Evolutionary conservation across 2,113 vertebrate genomes (phyloP), one percentile per base, ranked within the genome.

Genomic region (Tenrec ecaudatus): DNA sequence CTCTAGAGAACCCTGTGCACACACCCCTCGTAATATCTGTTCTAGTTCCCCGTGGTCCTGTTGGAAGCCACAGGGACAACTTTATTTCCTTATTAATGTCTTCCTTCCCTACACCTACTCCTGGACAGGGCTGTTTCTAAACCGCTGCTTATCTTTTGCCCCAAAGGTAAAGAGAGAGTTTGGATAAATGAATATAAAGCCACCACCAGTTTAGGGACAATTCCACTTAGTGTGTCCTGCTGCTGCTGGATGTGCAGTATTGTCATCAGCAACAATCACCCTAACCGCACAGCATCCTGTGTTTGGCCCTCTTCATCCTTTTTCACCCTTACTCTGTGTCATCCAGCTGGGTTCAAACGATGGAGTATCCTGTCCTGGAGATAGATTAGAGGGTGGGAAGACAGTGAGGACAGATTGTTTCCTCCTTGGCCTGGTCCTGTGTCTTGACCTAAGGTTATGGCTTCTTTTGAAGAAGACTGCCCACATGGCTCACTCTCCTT

Each of bases 381-480:
- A 36, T 73, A 76, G 36, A 73, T 77, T 14, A 36, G 27, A 47
- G 14, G 36, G 10, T 79, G 68, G 27, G 33, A 81, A 38, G 33
- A 78, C 40, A 33, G 1, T 36, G 47, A 88, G 43, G 79, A 66
- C 19, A 31, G 66, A 36, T 33, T 43, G 31, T 76, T 40, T 82
- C 29, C 38, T 90, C 53, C 73, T 76, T 90, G 68, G 68, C 14
- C 9, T 81, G 57, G 85, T 69, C 91, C 29, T 80, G 38, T 88
- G 47, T 15, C 62, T 71, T 82, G 62, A 57, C 53, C 80, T 47
- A 86, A 90, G 53, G 82, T 57, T 40, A 93, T 4, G 58, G 40
- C 23, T 92, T 92, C 53, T 91, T 87, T 92, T 78, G 60, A 83
- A 88, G 53, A 91, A 94, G 68, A 0, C 16, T 69, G 15, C 27